Conservation (phyloP, 2,113 vertebrate genomes). For the Pseudopipra pipra region DNA sequence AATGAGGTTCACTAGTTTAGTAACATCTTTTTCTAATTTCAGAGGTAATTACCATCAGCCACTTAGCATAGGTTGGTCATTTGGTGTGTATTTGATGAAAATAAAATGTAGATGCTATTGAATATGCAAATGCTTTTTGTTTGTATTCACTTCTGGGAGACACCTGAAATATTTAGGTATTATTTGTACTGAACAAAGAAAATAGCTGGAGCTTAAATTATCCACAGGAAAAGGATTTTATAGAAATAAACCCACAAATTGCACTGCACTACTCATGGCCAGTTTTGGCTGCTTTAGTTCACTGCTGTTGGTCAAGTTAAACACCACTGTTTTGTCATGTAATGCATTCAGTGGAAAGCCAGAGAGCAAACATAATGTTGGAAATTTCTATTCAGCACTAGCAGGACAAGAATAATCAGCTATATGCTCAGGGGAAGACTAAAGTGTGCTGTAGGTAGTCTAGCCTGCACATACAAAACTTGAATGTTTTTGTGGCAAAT, state of each 20-base stretch:
- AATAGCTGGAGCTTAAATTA: background rate
- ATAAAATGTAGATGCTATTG: background rate
- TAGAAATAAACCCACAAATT: background rate
- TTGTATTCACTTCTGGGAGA: background rate
- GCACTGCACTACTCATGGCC: background rate
- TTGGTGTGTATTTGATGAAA: background rate
- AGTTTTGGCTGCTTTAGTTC: background rate
- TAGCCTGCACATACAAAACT: background rate
- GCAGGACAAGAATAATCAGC: background rate
- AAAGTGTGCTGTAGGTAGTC: background rate
- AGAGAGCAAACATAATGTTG: background rate
- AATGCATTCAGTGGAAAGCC: background rate
- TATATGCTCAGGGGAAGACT: background rate
- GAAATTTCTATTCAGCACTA: background rate
- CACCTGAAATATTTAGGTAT: background rate
- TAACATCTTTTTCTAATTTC: background rate
- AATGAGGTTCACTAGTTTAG: background rate
- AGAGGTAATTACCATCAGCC: background rate
- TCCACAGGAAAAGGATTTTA: background rate
- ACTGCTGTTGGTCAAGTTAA: background rate
- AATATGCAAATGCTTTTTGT: background rate
- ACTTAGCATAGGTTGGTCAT: background rate
- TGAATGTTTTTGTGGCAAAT: background rate
- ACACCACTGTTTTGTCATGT: background rate
- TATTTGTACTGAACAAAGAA: background rate